phyloP scores from a whole-genome alignment of 1,140 invertebrate genomes.

The Macrosteles quadrilineatus region DNA sequence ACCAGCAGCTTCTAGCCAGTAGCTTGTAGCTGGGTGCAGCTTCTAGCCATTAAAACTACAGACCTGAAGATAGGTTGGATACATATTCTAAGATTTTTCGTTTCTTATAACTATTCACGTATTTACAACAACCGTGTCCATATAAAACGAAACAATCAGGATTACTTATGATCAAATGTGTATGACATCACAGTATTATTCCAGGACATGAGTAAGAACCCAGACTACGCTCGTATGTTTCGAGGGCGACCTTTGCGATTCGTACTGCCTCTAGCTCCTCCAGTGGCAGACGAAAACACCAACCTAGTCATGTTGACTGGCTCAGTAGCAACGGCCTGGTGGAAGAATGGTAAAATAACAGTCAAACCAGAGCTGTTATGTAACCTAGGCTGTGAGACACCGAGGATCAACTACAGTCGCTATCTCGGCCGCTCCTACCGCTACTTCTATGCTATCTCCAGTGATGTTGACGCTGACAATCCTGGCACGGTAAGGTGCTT shows the following conservation, averaged over 20 bases:
- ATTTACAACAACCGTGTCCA: too few relatives aligned
- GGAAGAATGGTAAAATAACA: slow-evolving; percentile 53
- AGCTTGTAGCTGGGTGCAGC: too few relatives aligned
- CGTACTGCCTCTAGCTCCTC: slow-evolving; percentile 59
- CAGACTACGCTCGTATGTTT: slow-evolving; percentile 77
- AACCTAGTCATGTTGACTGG: slow-evolving; percentile 43
- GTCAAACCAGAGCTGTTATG: slow-evolving; percentile 67
- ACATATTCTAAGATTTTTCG: too few relatives aligned
- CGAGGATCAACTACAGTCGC: slow-evolving; percentile 72
- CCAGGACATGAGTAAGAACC: slow-evolving; percentile 74
- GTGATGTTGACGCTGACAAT: slow-evolving; percentile 78
- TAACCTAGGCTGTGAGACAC: slow-evolving; percentile 80
- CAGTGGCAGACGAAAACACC: background rate
- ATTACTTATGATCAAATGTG: too few relatives aligned
- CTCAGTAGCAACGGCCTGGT: slow-evolving; percentile 56
- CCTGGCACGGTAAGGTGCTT: slow-evolving; percentile 73
- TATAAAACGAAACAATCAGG: too few relatives aligned
- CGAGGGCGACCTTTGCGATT: slow-evolving; percentile 73
- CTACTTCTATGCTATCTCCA: slow-evolving; percentile 88
- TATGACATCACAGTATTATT: slow-evolving; percentile 40
- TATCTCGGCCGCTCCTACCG: slow-evolving; percentile 68
- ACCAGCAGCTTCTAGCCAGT: too few relatives aligned
- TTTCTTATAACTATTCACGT: too few relatives aligned
- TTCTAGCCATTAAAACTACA: too few relatives aligned
- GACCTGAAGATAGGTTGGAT: too few relatives aligned